Evolutionary conservation across 2,888 invertebrate species (phyloP).

Genomic region (Colletes collaris): DNA sequence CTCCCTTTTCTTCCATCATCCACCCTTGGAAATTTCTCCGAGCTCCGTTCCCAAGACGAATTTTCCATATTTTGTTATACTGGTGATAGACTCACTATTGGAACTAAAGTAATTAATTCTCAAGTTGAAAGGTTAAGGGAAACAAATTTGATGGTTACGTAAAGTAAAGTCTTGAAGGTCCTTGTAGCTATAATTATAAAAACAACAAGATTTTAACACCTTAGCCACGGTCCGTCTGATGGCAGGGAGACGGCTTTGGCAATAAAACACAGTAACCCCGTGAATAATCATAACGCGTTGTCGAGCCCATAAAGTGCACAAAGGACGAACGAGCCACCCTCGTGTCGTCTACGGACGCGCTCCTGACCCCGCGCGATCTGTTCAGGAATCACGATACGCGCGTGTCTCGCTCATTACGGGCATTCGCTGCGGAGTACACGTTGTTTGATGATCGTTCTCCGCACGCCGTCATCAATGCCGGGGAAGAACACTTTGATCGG

Average conservation of each 20-base stretch:
- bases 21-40: no score
- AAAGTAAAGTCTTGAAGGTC: no score
- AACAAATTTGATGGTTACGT: no score
- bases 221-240: conserved; percentile 26
- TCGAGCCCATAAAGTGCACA: conserved; percentile 80
- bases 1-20: no score
- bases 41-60: no score
- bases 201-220: conserved; percentile 24
- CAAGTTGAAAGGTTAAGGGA: no score
- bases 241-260: conserved; percentile 54
- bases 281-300: conserved; percentile 82
- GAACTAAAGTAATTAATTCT: no score
- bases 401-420: conserved; percentile 79
- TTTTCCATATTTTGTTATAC: no score
- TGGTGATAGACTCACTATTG: no score
- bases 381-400: conserved; percentile 71
- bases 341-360: conserved; percentile 36
- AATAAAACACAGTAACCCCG: conserved; percentile 82
- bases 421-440: conserved; percentile 75
- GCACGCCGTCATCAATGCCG: conserved; percentile 65
- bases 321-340: conserved; percentile 66
- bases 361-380: conserved; percentile 50
- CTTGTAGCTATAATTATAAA: no score
- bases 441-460: conserved; percentile 77
- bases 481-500: conserved; percentile 43